Evolutionary conservation across 1,140 invertebrate species (phyloP).

Genomic region (Heliconius nattereri): DNA sequence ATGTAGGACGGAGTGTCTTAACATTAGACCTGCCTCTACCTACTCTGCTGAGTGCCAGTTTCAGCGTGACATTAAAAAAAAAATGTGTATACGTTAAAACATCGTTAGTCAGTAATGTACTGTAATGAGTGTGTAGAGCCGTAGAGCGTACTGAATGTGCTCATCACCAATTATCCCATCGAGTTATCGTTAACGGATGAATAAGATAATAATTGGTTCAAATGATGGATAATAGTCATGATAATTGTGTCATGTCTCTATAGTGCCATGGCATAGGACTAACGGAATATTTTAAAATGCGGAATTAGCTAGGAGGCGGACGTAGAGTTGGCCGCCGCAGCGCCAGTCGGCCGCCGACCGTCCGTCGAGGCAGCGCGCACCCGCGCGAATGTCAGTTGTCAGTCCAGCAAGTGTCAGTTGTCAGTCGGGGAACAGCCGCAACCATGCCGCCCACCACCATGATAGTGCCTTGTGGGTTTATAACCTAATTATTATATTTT

Average conservation of each 20-base stretch:
- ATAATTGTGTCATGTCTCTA: slow-evolving; percentile 58
- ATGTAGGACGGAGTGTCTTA: too few relatives aligned
- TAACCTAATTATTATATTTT: slow-evolving; percentile 25
- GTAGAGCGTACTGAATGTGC: slow-evolving; percentile 1
- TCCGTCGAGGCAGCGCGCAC: slow-evolving; percentile 66
- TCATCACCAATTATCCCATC: neutral
- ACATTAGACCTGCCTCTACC: too few relatives aligned
- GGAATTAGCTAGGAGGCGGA: slow-evolving; percentile 73
- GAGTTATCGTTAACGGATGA: slow-evolving; percentile 37
- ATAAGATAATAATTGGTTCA: slow-evolving; percentile 45
- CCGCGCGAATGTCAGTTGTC: slow-evolving; percentile 55
- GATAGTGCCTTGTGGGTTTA: slow-evolving; percentile 76
- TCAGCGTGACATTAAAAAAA: too few relatives aligned
- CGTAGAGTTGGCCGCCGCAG: slow-evolving; percentile 51
- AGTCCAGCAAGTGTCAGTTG: slow-evolving; percentile 53
- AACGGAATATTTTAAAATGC: slow-evolving; percentile 77
- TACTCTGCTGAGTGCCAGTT: neutral
- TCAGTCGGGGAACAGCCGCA: slow-evolving; percentile 51
- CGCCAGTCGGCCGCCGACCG: slow-evolving; percentile 73
- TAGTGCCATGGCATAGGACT: slow-evolving; percentile 63
- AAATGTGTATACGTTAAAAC: neutral
- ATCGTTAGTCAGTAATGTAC: neutral
- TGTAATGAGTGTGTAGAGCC: neutral
- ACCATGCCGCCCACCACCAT: slow-evolving; percentile 77
- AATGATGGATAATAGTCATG: slow-evolving; percentile 47